Evolutionary conservation across 2,888 invertebrate species (phyloP).

Genomic region (Caenorhabditis auriculariae): DNA sequence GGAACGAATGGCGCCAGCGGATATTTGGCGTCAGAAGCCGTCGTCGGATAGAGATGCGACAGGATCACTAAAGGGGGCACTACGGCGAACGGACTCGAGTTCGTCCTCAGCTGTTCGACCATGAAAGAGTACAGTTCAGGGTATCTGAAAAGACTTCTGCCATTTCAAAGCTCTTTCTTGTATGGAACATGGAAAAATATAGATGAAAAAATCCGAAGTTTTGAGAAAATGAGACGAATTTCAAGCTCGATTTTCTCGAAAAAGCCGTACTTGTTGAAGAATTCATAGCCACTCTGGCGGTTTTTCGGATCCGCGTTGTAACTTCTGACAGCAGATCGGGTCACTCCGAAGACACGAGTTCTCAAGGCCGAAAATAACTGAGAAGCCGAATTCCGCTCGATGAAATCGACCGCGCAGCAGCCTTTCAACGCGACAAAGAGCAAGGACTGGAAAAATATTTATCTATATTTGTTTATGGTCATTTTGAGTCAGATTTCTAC

Average conservation of each 20-base stretch:
- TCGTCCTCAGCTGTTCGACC: slow-evolving; percentile 5
- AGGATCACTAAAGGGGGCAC: slow-evolving; percentile 43
- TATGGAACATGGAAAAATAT: neutral
- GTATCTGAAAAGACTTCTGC: slow-evolving; percentile 7
- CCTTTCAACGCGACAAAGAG: slow-evolving; percentile 23
- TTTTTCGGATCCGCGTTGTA: slow-evolving; percentile 37
- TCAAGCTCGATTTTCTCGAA: no score
- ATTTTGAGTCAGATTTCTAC: neutral
- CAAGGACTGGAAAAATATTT: slow-evolving; percentile 7
- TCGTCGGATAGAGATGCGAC: slow-evolving; percentile 38
- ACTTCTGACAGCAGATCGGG: slow-evolving; percentile 29
- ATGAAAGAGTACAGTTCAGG: slow-evolving; percentile 16
- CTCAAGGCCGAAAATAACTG: slow-evolving; percentile 43
- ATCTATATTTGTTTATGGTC: neutral
- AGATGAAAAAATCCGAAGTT: no score
- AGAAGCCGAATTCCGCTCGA: slow-evolving; percentile 47
- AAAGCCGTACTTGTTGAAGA: slow-evolving; percentile 41
- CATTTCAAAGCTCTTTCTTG: neutral
- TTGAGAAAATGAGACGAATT: no score
- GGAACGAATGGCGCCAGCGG: slow-evolving; percentile 29
- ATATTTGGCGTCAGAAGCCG: slow-evolving; percentile 14
- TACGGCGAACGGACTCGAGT: slow-evolving; percentile 25
- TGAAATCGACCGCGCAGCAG: slow-evolving; percentile 45
- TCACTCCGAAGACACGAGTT: slow-evolving; percentile 41
- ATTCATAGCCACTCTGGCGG: slow-evolving; percentile 43